Evolutionary conservation across 2,888 invertebrate genomes (phyloP), one percentile per base, ranked within the genome.

Genomic region (Gandaritis pyraliata): DNA sequence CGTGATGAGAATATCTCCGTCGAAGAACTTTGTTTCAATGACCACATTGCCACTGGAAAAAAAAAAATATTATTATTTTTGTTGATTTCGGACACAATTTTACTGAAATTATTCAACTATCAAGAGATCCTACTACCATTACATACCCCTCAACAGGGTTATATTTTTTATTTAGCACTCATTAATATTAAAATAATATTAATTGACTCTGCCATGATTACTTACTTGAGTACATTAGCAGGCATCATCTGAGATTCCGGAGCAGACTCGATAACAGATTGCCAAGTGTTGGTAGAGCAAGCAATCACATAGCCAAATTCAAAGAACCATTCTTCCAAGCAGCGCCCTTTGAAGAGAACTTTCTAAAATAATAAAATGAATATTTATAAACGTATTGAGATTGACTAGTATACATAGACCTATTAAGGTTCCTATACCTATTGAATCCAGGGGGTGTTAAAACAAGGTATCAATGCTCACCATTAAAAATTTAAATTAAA

Each of bases 181-280:
- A 23, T 23, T 23, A 23, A 3, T 3, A 23, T 23, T 23, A 23
- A 23, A 23, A 2, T 2, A 23, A 4, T 23, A 23, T 23, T 23
- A 23, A 23, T 4, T 23, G 2, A n/a, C n/a, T 23, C 23, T 23
- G 6, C 23, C 0, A 23, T 23, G 2, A 23, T 23, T 23, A 82
- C 89, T 82, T 90, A 98, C 98, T 98, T 99, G 72, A 99, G 94
- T 66, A 99, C 95, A 86, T 97, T 97, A 5, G 99, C 98, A n/a
- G 99, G 99, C 98, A 99, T 98, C 99, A 99, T 99, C 91, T 99
- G 98, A 57, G 98, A 98, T 87, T 99, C 99, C 0, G 99, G 99
- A 0, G 99, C 99, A 11, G 99, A 99, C 90, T 99, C 98, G 76
- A 99, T 98, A 60, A 98, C 94, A 57, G 98, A 98, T 87, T 99